Percentiles rank a stretch among this genome's conserved stretches.
Evolutionary conservation across 2,888 invertebrate genomes (phyloP).

Genomic region (Chrysopilus asiliformis): DNA sequence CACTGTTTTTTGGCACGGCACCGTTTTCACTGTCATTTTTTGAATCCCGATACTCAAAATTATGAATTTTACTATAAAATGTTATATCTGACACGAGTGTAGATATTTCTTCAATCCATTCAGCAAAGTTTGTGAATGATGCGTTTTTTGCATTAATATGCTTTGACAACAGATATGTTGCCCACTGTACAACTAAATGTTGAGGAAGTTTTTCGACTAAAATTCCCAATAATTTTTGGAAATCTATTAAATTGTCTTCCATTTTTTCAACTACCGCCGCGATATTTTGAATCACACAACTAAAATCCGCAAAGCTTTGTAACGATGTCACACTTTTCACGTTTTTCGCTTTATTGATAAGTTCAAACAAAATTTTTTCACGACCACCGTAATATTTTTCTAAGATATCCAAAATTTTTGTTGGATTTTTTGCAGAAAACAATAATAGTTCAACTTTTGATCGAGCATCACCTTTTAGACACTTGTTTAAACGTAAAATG

Average conservation of each 20-base stretch:
- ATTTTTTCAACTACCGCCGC: background rate
- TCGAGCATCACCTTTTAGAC: constrained; percentile 1
- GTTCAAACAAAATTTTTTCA: background rate
- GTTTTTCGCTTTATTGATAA: background rate
- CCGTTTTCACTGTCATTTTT: too few species aligned
- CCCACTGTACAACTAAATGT: background rate
- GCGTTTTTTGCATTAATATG: background rate
- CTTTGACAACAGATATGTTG: background rate
- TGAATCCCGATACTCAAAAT: background rate
- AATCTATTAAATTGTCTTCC: background rate
- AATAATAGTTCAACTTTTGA: background rate
- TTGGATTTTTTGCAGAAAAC: background rate
- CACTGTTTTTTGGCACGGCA: too few species aligned
- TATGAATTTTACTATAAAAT: background rate
- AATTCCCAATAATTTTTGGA: background rate
- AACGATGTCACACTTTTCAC: background rate
- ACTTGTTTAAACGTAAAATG: background rate
- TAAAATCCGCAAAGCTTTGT: background rate
- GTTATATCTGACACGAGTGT: background rate
- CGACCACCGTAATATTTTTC: background rate
- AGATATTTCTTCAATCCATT: constrained; percentile 1
- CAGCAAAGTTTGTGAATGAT: background rate
- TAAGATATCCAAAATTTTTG: background rate
- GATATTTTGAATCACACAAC: background rate
- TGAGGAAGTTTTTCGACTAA: background rate